Evolutionary conservation across 2,888 invertebrate species (phyloP), one percentile per base, ranked within the genome.

Genomic region (Ariolimax columbianus): DNA sequence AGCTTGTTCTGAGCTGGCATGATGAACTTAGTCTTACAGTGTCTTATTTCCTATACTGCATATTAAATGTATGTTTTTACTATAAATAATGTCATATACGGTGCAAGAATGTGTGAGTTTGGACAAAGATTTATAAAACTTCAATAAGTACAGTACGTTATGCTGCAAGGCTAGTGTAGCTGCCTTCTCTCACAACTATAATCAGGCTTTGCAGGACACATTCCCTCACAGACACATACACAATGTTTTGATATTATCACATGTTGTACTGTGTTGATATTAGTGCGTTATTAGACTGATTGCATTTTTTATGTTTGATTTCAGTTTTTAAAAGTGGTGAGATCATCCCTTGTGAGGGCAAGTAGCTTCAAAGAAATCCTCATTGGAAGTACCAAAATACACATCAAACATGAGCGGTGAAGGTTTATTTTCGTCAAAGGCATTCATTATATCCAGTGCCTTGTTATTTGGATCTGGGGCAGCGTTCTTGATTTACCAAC

Each of bases 401-500:
- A 19, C 51, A 51, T 3, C n/a, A 51, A 23, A 17, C 33, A 75
- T 51, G 51, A 75, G 17, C 43, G 68, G 40, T 26, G 66, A 68
- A 68, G 43, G 51, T 2, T 51, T 75, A 17, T 30, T n/a, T 11
- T 40, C 79, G n/a, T 84, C 72, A 26, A 78, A 73, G 59, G 63
- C 79, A 59, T 72, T 84, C 72, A 26, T 79, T 1, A 40, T 78
- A 14, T 84, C 84, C 6, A 63, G 79, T 43, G 47, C 43, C 9
- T 36, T 84, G 17, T 11, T 73, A n/a, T 4, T 79, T 17, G 84
- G 84, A 23, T 73, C 84, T 33, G 84, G 84, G 51, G 43, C 72
- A 43, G 84, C 43, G 6, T 63, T 59, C 40, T 1, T 84, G 9
- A 9, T 63, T 23, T 84, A 79, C 68, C 84, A 84, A 38, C 84